Evolutionary conservation across 2,113 vertebrate genomes (phyloP).

Genomic region (Paracanthobrama guichenoti): DNA sequence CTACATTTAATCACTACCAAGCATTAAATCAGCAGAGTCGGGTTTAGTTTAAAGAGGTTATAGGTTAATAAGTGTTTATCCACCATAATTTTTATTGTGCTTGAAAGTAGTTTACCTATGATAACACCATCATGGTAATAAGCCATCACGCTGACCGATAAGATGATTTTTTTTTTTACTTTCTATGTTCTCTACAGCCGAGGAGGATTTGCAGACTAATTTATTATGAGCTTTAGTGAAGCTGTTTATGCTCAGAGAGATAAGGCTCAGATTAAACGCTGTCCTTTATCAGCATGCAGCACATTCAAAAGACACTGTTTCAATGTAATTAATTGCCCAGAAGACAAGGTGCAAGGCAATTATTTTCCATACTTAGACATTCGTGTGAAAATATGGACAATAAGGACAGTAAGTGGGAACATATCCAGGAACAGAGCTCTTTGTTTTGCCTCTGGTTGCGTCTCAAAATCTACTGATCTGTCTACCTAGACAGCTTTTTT

Average conservation of each 20-base stretch:
- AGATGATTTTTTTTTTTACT: background rate
- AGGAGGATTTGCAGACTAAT: constrained; percentile 54
- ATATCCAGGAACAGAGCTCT: background rate
- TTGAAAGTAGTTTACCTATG: constrained; percentile 27
- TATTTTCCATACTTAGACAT: constrained; percentile 34
- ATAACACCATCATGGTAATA: constrained; percentile 29
- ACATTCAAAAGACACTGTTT: constrained; percentile 44
- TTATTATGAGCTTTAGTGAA: constrained; percentile 53
- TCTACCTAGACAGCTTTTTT: constrained; percentile 4
- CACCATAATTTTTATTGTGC: constrained; percentile 19
- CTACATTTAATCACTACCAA: constrained; percentile 20
- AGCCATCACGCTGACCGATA: background rate
- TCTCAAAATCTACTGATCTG: constrained; percentile 16
- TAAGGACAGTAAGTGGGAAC: background rate
- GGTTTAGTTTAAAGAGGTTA: constrained; percentile 10
- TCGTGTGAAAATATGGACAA: constrained; percentile 11
- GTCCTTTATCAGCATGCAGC: constrained; percentile 51
- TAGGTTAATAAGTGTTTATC: constrained; percentile 40
- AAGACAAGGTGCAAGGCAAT: constrained; percentile 28
- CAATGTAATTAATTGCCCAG: constrained; percentile 46
- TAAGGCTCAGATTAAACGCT: constrained; percentile 57
- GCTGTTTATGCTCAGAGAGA: constrained; percentile 60
- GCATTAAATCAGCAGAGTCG: background rate
- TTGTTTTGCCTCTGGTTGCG: background rate
- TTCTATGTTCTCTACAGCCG: constrained; percentile 17